phyloP scores from a whole-genome alignment of 2,888 invertebrate genomes.

The Drosophila mimica region DNA sequence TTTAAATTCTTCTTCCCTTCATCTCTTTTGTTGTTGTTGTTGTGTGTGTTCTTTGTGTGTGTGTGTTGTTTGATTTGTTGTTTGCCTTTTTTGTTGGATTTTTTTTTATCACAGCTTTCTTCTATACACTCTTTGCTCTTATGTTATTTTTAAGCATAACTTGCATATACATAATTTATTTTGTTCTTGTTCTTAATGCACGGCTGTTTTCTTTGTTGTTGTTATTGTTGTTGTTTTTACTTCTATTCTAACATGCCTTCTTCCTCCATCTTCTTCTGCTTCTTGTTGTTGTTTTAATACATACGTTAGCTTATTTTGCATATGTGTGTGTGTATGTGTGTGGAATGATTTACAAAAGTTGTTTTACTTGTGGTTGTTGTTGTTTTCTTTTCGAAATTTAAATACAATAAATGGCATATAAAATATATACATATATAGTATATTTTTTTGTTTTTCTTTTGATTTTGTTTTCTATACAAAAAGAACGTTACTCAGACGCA shows the following conservation, averaged over 20 bases:
- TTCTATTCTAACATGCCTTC: constrained; percentile 48
- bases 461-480: constrained; percentile 47
- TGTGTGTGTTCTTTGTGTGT: constrained; percentile 30
- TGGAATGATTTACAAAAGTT: constrained; percentile 78
- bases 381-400: constrained; percentile 58
- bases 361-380: constrained; percentile 19
- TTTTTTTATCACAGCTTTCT: constrained; percentile 75
- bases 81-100: constrained; percentile 57
- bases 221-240: constrained; percentile 23
- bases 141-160: constrained; percentile 74
- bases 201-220: constrained; percentile 37
- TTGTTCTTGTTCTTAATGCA: constrained; percentile 57
- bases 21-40: constrained; percentile 33
- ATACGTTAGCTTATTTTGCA: constrained; percentile 67
- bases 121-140: constrained; percentile 64
- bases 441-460: constrained; percentile 37
- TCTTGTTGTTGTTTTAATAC: constrained; percentile 53
- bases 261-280: constrained; percentile 14
- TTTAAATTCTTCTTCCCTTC: constrained; percentile 3
- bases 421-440: constrained; percentile 62
- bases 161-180: constrained; percentile 65
- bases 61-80: constrained; percentile 42
- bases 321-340: constrained; percentile 27
- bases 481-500: constrained; percentile 65
- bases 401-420: constrained; percentile 80